Conservation (phyloP, 2,113 vertebrate genomes). For the Periophthalmodon schlosseri region DNA sequence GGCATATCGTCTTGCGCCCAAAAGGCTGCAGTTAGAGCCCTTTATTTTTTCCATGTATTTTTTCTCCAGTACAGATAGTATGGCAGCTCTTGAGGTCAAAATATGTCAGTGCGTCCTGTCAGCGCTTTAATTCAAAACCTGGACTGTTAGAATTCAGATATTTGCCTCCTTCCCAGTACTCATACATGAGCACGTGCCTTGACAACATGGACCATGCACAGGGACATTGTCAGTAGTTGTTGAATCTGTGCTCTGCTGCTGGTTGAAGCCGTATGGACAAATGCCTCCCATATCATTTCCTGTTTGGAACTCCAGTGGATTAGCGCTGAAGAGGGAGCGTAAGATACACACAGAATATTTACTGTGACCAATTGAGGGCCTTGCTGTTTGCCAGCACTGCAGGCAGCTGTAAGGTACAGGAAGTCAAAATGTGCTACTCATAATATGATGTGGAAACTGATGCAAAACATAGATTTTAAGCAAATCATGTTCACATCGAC, state of each 20-base stretch:
- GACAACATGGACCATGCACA: not conserved
- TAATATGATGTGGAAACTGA: not conserved
- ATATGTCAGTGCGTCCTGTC: too few relatives aligned
- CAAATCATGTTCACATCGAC: not conserved
- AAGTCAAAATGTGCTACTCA: not conserved
- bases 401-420: conserved; percentile 16
- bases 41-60: too few relatives aligned
- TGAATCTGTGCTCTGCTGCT: conserved; percentile 33
- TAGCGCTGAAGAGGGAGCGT: conserved; percentile 29
- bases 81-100: too few relatives aligned
- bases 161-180: not conserved
- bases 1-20: too few relatives aligned
- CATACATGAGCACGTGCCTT: not conserved
- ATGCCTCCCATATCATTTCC: conserved; percentile 52
- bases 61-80: too few relatives aligned
- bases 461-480: not conserved
- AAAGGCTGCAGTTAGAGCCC: too few relatives aligned
- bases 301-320: conserved; percentile 46
- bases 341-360: conserved; percentile 39
- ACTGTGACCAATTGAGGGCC: conserved; percentile 18
- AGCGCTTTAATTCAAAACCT: too few relatives aligned
- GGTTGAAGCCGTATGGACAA: conserved; percentile 40
- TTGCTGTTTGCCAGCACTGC: conserved; percentile 12
- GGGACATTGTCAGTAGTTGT: conserved; percentile 41
- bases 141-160: too few relatives aligned